Evolutionary conservation across 2,797 vertebrate genomes (phyloP).

Genomic region (Rhinatrema bivittatum): DNA sequence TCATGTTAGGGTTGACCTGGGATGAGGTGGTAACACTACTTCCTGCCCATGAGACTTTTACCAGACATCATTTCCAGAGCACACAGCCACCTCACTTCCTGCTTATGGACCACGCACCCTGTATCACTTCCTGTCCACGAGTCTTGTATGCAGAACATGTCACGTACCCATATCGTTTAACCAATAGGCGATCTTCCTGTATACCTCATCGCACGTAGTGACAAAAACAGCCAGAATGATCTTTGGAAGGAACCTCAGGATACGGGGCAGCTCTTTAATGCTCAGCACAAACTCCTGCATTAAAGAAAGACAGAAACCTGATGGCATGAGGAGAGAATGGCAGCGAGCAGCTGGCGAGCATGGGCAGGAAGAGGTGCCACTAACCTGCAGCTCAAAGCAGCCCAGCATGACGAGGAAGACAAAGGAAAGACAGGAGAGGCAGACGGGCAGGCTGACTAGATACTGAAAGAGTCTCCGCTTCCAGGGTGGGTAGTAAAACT

Average conservation of each 20-base stretch:
- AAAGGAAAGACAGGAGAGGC: slow-evolving; percentile 79
- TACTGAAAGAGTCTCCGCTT: slow-evolving; percentile 84
- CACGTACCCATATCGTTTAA: slow-evolving; percentile 91
- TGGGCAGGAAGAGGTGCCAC: not conserved
- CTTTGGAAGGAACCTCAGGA: slow-evolving; percentile 87
- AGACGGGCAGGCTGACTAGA: slow-evolving; percentile 87
- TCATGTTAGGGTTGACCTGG: no score
- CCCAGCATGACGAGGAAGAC: slow-evolving; percentile 93
- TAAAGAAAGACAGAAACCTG: slow-evolving; percentile 4
- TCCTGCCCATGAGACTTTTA: no score
- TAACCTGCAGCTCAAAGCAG: slow-evolving; percentile 95
- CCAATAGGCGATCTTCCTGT: slow-evolving; percentile 94
- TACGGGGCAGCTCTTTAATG: slow-evolving; percentile 81
- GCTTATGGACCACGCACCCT: no score
- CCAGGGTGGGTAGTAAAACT: slow-evolving; percentile 92
- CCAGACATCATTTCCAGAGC: no score
- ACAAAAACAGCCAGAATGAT: slow-evolving; percentile 88
- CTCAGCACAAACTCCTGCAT: slow-evolving; percentile 90
- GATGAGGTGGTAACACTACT: no score
- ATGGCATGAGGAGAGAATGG: fast-evolving
- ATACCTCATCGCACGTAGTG: slow-evolving; percentile 86
- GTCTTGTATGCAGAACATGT: no score
- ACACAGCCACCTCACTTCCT: no score
- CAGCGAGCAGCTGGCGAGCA: no score
- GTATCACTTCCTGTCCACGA: no score